Percentiles rank a stretch among this genome's conserved stretches.
Conservation (phyloP, 2,797 vertebrate genomes). For the Diplodus puntazzo region DNA sequence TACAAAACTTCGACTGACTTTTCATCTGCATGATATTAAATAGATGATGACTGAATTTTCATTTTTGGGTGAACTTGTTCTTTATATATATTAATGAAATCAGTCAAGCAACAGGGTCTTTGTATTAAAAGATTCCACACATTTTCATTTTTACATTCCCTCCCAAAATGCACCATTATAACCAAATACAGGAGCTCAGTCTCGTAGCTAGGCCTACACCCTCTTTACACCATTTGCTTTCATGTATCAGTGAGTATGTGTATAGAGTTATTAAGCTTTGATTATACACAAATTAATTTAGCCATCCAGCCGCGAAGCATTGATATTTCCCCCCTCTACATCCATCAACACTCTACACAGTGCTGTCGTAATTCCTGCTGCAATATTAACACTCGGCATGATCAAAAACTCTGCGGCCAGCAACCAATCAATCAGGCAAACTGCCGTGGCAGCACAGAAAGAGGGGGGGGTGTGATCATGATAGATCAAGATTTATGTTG, state of each 20-base stretch:
- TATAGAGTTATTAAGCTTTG: conserved; percentile 52
- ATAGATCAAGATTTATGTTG: conserved; percentile 74
- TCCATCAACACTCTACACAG: conserved; percentile 59
- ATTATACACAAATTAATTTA: conserved; percentile 74
- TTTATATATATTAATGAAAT: not conserved
- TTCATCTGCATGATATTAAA: no score
- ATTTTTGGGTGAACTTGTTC: no score
- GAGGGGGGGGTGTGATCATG: conserved; percentile 60
- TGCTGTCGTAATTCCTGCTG: conserved; percentile 60
- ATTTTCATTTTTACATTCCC: not conserved
- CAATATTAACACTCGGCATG: conserved; percentile 66
- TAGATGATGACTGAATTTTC: no score
- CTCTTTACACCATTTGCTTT: not conserved
- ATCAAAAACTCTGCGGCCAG: conserved; percentile 66
- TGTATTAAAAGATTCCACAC: not conserved
- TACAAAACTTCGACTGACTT: no score
- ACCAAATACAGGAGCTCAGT: not conserved
- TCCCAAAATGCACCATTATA: not conserved
- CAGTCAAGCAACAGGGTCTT: not conserved
- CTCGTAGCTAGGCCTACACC: not conserved
- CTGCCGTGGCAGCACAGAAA: conserved; percentile 46
- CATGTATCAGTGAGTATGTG: not conserved
- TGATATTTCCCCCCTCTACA: conserved; percentile 62
- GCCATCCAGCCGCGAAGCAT: conserved; percentile 42
- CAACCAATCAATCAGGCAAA: conserved; percentile 71